phyloP scores from a whole-genome alignment of 2,113 vertebrate genomes.

The Boulengerochromis microlepis region DNA sequence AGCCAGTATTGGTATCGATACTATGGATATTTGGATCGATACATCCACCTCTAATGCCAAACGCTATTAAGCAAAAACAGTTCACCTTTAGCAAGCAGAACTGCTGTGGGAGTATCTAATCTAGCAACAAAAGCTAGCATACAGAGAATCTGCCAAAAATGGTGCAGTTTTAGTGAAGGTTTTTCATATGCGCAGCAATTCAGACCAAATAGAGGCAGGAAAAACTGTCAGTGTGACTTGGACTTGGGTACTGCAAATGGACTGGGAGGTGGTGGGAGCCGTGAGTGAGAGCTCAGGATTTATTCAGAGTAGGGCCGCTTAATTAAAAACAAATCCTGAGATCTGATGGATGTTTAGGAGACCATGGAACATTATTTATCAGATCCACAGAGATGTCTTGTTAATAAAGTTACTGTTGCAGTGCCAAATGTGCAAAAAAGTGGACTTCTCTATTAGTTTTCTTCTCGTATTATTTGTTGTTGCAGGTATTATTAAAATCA shows the following conservation, averaged over 20 bases:
- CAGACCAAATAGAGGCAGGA: background rate
- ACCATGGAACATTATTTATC: background rate
- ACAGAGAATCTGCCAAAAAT: background rate
- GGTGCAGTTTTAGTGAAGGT: background rate
- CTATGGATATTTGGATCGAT: background rate
- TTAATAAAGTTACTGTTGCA: background rate
- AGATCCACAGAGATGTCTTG: background rate
- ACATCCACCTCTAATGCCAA: background rate
- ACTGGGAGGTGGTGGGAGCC: background rate
- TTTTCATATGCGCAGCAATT: background rate
- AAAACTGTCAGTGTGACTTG: background rate
- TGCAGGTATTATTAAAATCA: background rate
- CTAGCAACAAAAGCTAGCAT: background rate
- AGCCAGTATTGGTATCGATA: accelerated
- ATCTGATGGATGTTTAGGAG: background rate
- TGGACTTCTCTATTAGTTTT: background rate
- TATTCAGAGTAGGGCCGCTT: background rate
- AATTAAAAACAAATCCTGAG: background rate
- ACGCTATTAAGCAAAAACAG: background rate
- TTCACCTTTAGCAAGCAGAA: background rate
- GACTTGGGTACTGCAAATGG: background rate
- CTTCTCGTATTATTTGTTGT: background rate
- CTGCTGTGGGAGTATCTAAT: background rate
- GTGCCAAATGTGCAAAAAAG: background rate
- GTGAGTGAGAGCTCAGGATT: background rate